These are phyloP conservation scores for Erebia epiphron DNA, from an alignment of 2,888 invertebrate species.

Conservation along the genomic window DNA sequence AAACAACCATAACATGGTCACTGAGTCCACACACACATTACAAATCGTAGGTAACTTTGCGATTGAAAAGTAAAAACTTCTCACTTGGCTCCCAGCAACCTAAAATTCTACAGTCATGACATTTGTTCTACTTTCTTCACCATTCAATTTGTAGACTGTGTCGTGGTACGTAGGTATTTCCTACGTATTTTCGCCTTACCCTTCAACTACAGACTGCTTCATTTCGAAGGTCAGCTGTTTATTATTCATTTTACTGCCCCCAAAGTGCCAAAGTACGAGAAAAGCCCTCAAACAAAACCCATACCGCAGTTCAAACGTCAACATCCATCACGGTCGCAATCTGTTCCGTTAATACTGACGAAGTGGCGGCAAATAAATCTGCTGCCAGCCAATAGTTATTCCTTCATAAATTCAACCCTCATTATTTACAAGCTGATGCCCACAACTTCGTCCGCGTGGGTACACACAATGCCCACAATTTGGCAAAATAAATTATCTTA, in stretches of 20 bases:
- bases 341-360: slow-evolving; percentile 40
- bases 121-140: too few relatives aligned
- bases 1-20: too few relatives aligned
- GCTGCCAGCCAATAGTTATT: slow-evolving; percentile 36
- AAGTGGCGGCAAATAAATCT: slow-evolving; percentile 41
- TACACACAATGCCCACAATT: too few relatives aligned
- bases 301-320: slow-evolving; percentile 27
- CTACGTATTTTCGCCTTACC: not conserved
- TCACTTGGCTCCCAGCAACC: too few relatives aligned
- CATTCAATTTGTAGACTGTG: too few relatives aligned
- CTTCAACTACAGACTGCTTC: not conserved
- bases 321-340: slow-evolving; percentile 40
- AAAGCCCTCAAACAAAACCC: slow-evolving; percentile 20
- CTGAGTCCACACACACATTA: too few relatives aligned
- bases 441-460: too few relatives aligned
- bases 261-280: slow-evolving; percentile 5
- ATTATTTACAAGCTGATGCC: slow-evolving; percentile 27
- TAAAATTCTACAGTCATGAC: too few relatives aligned
- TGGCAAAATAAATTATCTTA: too few relatives aligned
- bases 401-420: slow-evolving; percentile 40
- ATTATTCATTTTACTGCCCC: not conserved
- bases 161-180: too few relatives aligned
- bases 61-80: too few relatives aligned
- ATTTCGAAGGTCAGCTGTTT: not conserved
- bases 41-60: too few relatives aligned